Base-by-base conservation (phyloP, 1,140 invertebrate genomes). In the Mizuhopecten yessoensis region DNA sequence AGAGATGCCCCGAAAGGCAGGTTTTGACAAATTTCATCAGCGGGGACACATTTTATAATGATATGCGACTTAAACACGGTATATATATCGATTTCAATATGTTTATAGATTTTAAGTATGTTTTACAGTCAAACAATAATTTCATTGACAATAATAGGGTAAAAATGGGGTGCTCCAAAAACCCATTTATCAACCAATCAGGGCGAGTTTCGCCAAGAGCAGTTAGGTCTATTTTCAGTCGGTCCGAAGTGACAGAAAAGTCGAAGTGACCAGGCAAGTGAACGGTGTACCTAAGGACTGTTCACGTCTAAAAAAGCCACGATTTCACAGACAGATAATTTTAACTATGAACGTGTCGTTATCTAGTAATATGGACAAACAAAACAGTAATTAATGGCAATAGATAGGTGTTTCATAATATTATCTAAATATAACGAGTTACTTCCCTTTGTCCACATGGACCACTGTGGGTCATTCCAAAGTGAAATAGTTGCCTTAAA, bases 161-260 rank as follows among this genome's bases (percentile, higher is more conserved):
- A 29, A 29, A 49, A n/a, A 75, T n/a, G 5, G 57, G 57, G 17
- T 75, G 57, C 11, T 75, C 57, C 57, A 75, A 9, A 17, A 75
- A 75, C 57, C 57, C 29, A 75, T 29, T 75, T 75, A 75, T 75
- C n/a, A 75, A 75, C 57, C 57, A 75, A 75, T 75, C 57, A 75
- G 42, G 36, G 13, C 13, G 5, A 49, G 45, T 49, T 13, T 49
- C 45, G 45, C 13, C 45, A 49, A 49, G 13, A 39, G 5, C 36
- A 13, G 17, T 45, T 45, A 45, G 42, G 42, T 1, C 42, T 45
- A 45, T 45, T 45, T 45, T 45, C 17, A 45, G 57, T 75, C 57
- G 36, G 36, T 39, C 23, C 57, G n/a, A n/a, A n/a, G n/a, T n/a
- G n/a, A n/a, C 9, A n/a, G 1, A 75, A n/a, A 75, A 3, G 57